Percentiles rank a stretch among this genome's conserved stretches.
These are phyloP conservation scores for Porites australiensis DNA, from an alignment of 64 coral and sea anemone species.

Conservation along the genomic window DNA sequence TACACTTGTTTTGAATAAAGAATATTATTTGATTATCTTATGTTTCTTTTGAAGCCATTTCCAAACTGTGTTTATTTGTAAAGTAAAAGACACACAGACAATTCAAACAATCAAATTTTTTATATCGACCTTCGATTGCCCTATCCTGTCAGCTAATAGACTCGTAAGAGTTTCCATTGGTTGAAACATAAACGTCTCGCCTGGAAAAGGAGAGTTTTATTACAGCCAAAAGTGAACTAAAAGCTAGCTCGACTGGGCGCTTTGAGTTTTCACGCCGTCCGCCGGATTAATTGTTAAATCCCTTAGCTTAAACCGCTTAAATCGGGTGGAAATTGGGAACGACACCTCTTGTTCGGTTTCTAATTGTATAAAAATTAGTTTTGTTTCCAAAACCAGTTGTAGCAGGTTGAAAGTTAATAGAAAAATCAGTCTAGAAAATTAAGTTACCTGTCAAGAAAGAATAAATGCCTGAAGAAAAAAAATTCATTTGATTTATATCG, in stretches of 20 bases:
- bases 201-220: not conserved
- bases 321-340: too few relatives aligned
- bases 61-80: not conserved
- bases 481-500: too few relatives aligned
- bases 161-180: not conserved
- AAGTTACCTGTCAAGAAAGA: too few relatives aligned
- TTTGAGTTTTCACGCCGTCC: too few relatives aligned
- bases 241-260: too few relatives aligned
- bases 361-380: not conserved
- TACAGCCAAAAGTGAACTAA: not conserved
- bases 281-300: not conserved
- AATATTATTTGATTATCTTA: not conserved
- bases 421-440: too few relatives aligned
- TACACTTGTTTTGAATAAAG: not conserved
- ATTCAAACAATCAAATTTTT: not conserved
- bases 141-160: not conserved
- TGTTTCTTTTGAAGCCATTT: not conserved
- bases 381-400: not conserved
- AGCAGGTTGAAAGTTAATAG: not conserved
- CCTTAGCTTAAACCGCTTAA: not conserved
- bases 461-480: too few relatives aligned
- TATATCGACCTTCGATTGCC: not conserved
- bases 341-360: not conserved
- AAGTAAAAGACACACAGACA: slow-evolving; percentile 1
- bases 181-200: not conserved